Conservation (phyloP, 2,113 vertebrate species). For the Origma solitaria region DNA sequence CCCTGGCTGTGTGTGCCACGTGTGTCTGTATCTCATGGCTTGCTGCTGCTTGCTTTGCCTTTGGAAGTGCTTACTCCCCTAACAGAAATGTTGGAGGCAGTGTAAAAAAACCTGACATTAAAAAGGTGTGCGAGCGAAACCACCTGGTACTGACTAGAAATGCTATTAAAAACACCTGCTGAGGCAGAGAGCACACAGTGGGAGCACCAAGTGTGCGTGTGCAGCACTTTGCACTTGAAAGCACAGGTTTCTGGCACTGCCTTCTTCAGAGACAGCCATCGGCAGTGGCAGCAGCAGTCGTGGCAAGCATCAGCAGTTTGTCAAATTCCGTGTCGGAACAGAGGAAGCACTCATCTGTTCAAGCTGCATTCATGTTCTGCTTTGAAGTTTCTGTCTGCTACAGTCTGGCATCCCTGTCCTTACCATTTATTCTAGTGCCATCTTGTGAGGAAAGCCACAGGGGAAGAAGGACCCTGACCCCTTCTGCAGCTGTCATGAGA, state of each 20-base stretch:
- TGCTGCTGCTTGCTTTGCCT: fast-evolving
- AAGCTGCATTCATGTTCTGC: not conserved
- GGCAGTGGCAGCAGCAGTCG: not conserved
- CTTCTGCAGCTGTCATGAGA: not conserved
- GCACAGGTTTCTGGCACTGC: not conserved
- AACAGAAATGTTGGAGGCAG: not conserved
- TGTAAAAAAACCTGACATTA: not conserved
- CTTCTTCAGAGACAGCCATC: not conserved
- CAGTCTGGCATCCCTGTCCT: not conserved
- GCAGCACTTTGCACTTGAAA: not conserved
- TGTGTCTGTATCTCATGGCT: fast-evolving
- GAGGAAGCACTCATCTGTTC: not conserved
- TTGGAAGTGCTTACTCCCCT: not conserved
- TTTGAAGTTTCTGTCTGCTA: not conserved
- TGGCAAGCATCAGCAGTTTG: not conserved
- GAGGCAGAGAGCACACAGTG: not conserved
- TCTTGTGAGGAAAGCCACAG: not conserved
- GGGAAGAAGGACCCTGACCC: not conserved
- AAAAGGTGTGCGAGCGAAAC: not conserved
- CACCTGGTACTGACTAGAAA: not conserved
- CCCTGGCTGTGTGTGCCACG: not conserved
- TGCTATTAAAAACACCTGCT: not conserved
- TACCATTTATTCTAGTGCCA: not conserved
- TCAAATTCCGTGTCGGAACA: not conserved
- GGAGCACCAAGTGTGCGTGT: not conserved